Percentiles rank a stretch among this genome's conserved stretches.
These are phyloP conservation scores for Dione juno DNA, from an alignment of 2,888 invertebrate species.

Conservation along the genomic window DNA sequence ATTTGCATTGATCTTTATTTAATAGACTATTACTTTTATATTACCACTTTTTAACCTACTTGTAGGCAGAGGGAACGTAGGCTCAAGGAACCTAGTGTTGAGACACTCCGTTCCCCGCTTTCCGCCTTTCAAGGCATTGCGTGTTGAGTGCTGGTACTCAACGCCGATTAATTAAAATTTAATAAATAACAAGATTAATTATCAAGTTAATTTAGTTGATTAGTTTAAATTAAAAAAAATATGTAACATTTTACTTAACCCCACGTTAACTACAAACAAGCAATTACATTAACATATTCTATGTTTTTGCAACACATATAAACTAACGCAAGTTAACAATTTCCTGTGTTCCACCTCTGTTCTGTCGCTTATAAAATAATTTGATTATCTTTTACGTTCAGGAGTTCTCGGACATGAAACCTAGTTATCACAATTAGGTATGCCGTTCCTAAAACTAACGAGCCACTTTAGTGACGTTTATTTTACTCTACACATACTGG, in stretches of 20 bases:
- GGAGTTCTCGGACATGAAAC: slow-evolving; percentile 68
- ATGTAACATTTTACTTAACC: no score
- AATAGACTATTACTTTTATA: neutral
- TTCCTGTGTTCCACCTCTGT: slow-evolving; percentile 40
- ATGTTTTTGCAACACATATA: slow-evolving; percentile 26
- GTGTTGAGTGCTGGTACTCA: neutral
- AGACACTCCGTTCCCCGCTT: no score
- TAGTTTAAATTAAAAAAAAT: no score
- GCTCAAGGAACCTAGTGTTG: no score
- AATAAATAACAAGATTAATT: no score
- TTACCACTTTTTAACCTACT: no score
- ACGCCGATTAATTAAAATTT: no score
- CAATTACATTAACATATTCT: slow-evolving; percentile 23
- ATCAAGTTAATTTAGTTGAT: no score
- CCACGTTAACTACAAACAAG: slow-evolving; percentile 1
- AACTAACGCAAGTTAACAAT: slow-evolving; percentile 37
- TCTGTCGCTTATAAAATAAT: slow-evolving; percentile 64
- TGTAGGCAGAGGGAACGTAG: no score
- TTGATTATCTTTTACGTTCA: slow-evolving; percentile 75
- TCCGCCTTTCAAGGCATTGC: no score
- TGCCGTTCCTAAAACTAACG: slow-evolving; percentile 67
- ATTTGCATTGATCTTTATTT: neutral
- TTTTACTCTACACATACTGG: slow-evolving; percentile 7
- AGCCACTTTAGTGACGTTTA: slow-evolving; percentile 29
- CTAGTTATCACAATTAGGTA: slow-evolving; percentile 74